Percentiles rank a stretch among this genome's conserved stretches.
phyloP scores from a whole-genome alignment of 2,797 vertebrate genomes.

The Coracias cyanogaster region DNA sequence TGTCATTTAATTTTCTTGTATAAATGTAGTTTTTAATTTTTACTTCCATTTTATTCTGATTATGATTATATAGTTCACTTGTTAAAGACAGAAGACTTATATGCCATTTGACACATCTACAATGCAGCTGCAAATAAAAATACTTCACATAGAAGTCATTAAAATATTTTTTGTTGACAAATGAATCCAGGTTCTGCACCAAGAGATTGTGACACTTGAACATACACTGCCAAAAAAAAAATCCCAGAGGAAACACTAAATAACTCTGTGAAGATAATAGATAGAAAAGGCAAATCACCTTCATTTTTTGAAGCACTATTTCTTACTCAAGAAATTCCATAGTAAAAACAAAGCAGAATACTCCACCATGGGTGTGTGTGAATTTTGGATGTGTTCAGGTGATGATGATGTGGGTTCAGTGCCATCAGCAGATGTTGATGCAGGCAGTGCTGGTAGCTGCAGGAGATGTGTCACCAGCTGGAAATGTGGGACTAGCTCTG shows the following conservation, averaged over 20 bases:
- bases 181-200: neutral
- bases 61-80: neutral
- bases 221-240: neutral
- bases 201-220: neutral
- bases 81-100: neutral
- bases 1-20: neutral
- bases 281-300: neutral
- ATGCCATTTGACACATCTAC: neutral
- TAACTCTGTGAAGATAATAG: neutral
- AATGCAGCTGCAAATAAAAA: slow-evolving; percentile 30
- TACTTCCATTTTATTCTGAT: neutral
- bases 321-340: neutral
- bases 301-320: neutral
- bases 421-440: fast-evolving
- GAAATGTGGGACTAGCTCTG: neutral
- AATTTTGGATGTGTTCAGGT: neutral
- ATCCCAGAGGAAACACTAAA: neutral
- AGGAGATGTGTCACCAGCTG: neutral
- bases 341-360: neutral
- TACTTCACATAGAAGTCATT: neutral
- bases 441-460: neutral
- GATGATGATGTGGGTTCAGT: fast-evolving
- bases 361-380: fast-evolving
- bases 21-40: slow-evolving; percentile 12
- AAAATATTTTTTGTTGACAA: neutral